Base-by-base conservation (phyloP, 2,113 vertebrate species). In the Marmota flaviventris region DNA sequence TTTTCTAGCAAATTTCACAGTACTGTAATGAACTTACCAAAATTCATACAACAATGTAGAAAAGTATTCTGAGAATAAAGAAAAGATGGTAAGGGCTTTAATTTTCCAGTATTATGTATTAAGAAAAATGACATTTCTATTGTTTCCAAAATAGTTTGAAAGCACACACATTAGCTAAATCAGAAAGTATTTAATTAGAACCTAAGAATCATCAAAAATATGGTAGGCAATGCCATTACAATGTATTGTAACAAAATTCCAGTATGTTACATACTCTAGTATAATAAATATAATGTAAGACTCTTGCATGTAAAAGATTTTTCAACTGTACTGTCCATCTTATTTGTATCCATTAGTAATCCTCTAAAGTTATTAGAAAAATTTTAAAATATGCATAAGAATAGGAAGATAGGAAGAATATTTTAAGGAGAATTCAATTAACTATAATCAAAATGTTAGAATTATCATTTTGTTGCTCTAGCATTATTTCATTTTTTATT, bases 101-200 rank as follows among this genome's bases (percentile, higher is more conserved):
- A 3, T 78, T 77, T 79, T 53, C 42, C 29, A 73, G 0, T 77
- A 65, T 42, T 4, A 1, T 37, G 0, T 83, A 65, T 72, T 9
- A 93, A 87, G 24, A 91, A 94, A 56, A 65, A 85, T 92, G 2
- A 0, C 2, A 69, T 76, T 56, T 87, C 73, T 7, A 53, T 39
- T 85, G 6, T 86, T 89, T 86, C 63, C 42, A 72, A 72, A 4
- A 45, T 53, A 96, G 48, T 56, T 86, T 93, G 14, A 83, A 93
- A 34, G 8, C 12, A 94, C 81, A 18, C 8, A 63, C 25, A 56
- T 91, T 89, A 75, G 20, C 58, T 85, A 75, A 92, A 88, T 7
- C 8, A 82, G 24, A 45, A 85, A 65, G 2, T 69, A 89, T 56
- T 92, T 94, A 82, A 63, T 75, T 85, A 81, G 22, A 75, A 0